Evolutionary conservation across 2,888 invertebrate species (phyloP), one percentile per base, ranked within the genome.

Genomic region (Pterobdella sp.): DNA sequence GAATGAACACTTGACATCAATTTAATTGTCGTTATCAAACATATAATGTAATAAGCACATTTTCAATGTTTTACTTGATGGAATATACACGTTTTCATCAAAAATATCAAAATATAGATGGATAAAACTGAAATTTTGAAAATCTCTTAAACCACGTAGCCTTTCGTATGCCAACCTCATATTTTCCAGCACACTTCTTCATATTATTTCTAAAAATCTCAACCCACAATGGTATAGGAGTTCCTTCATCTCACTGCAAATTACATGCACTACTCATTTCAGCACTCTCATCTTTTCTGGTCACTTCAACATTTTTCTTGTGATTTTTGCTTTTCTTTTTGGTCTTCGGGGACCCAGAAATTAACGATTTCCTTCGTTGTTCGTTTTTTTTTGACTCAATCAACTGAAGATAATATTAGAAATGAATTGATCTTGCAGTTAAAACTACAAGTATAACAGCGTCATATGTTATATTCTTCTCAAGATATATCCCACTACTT

Each of bases 381-480:
- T 69, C 37, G n/a, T 4, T 42, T 32, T 66, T 68, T 31, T 69
- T 68, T 22, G 73, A 73, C n/a, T 73, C 73, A 37, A 73, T 68
- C 73, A 73, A 31, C 73, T 73, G 70, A 60, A 31, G 18, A 42
- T 42, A 22, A 22, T 22, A 42, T 7, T 42, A 14, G 49, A 14
- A 14, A 56, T 56, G 3, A 56, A 56, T 3, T 3, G 60, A 4
- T 3, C 18, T n/a, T 18, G 26, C 60, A 56, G n/a, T 31, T 10
- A 26, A 68, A 10, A 26, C 22, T 37, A 37, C 18, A 67, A 68
- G 26, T 10, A 18, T 32, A 66, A 3, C 66, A 67, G 7, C 49
- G 22, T 42, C 22, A 42, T 42, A 42, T 42, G 49, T 42, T 42
- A 14, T 42, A 14, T 42, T 22, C 49, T 42, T 42, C 22, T 42